A percentile compares a stretch with the other conserved stretches of the same genome.
phyloP scores from a whole-genome alignment of 2,888 invertebrate species.

The Catotricha subobsoleta region DNA sequence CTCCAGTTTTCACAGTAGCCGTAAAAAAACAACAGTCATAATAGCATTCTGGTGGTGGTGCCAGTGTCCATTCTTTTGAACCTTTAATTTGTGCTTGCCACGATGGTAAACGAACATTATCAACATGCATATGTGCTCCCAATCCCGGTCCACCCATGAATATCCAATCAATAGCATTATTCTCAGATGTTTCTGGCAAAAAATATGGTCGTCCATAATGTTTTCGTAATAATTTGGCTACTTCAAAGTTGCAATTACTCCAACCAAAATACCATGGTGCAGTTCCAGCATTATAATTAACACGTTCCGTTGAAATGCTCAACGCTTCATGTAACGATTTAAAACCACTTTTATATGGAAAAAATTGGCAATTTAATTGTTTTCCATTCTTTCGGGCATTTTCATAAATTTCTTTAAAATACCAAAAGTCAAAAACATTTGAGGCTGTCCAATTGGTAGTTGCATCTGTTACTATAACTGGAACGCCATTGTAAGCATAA shows the following conservation, averaged over 20 bases:
- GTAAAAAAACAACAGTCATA: conserved; percentile 41
- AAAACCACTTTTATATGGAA: conserved; percentile 83
- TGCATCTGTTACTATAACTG: conserved; percentile 74
- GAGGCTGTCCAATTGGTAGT: conserved; percentile 65
- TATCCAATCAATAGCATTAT: conserved; percentile 84
- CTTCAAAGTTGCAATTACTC: conserved; percentile 84
- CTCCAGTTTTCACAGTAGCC: conserved; percentile 62
- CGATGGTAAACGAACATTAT: conserved; percentile 81
- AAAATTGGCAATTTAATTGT: conserved; percentile 65
- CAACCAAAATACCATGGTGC: conserved; percentile 51
- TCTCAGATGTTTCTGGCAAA: conserved; percentile 68
- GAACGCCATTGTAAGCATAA: conserved; percentile 60
- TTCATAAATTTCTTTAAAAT: conserved; percentile 61
- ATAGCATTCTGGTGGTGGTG: conserved; percentile 85
- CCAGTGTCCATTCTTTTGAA: conserved; percentile 70
- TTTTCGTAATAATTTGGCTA: conserved; percentile 53
- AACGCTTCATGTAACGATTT: conserved; percentile 61
- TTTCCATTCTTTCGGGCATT: conserved; percentile 34
- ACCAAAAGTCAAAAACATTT: conserved; percentile 57
- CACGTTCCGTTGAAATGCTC: conserved; percentile 53
- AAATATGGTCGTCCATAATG: conserved; percentile 80
- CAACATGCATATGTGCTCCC: conserved; percentile 94
- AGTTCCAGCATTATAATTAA: conserved; percentile 30
- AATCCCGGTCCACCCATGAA: conserved; percentile 92
- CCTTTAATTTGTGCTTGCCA: conserved; percentile 95